Conservation (phyloP, 2,797 vertebrate genomes). For the Margarornis squamiger region DNA sequence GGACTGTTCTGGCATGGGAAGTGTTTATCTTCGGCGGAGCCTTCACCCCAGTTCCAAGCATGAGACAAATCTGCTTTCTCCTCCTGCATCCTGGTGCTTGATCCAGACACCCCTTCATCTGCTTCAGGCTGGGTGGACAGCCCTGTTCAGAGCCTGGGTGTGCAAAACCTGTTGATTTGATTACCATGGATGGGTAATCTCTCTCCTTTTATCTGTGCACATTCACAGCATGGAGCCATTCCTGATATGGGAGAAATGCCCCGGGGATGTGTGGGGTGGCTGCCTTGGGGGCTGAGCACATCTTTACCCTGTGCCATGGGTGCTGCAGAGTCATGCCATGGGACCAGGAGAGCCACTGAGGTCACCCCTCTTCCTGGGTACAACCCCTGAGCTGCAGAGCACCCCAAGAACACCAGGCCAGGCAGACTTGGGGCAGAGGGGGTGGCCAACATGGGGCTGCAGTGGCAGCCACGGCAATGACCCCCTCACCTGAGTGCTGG, state of each 20-base stretch:
- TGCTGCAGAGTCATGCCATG: fast-evolving
- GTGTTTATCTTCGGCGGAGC: background rate
- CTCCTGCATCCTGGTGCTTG: fast-evolving
- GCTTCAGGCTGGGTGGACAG: background rate
- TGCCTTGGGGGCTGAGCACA: background rate
- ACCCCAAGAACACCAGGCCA: background rate
- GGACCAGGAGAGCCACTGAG: background rate
- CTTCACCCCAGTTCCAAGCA: background rate
- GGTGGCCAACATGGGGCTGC: background rate
- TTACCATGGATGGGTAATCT: background rate
- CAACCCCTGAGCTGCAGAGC: background rate
- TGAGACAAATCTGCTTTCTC: background rate
- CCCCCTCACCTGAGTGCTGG: background rate
- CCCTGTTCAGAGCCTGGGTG: background rate
- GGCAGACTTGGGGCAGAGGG: background rate
- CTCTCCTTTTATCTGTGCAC: background rate
- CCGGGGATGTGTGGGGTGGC: background rate
- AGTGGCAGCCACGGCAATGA: background rate
- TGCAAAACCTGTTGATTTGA: background rate
- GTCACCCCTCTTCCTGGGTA: background rate
- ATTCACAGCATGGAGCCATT: fast-evolving
- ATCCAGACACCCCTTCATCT: background rate
- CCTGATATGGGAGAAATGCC: background rate
- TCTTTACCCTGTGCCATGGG: background rate
- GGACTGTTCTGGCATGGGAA: background rate